phyloP scores from a whole-genome alignment of 1,140 invertebrate genomes.

The Gryon sp. region DNA sequence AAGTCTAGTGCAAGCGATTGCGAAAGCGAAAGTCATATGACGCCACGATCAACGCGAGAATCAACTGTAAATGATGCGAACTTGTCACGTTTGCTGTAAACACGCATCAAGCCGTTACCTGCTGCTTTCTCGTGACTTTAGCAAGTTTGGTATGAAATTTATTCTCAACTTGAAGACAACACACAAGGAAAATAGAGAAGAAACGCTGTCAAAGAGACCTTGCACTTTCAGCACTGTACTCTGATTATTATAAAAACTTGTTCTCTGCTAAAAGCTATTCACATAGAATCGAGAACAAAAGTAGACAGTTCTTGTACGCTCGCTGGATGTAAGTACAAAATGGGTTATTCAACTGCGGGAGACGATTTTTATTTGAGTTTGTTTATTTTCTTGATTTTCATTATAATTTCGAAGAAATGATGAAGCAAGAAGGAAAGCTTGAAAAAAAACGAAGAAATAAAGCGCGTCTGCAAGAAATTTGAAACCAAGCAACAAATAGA shows the following conservation, averaged over 20 bases:
- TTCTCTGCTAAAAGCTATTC: constrained; percentile 46
- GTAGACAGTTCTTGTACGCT: no score
- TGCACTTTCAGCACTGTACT: constrained; percentile 48
- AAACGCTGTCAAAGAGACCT: constrained; percentile 14
- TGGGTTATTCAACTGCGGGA: no score
- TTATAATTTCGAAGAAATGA: no score
- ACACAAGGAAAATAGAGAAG: constrained; percentile 19
- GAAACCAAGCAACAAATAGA: constrained; percentile 46
- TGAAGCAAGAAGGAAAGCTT: not conserved
- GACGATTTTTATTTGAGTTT: no score
- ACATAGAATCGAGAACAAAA: constrained; percentile 53
- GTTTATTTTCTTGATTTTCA: no score
- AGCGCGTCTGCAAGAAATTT: constrained; percentile 17
- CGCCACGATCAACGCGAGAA: constrained; percentile 13
- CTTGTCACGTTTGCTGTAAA: constrained; percentile 36
- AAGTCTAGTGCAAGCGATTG: constrained; percentile 24
- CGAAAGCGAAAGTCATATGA: constrained; percentile 54
- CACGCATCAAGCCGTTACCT: not conserved
- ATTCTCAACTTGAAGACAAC: not conserved
- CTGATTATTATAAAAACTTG: constrained; percentile 45
- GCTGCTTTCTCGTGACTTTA: constrained; percentile 28
- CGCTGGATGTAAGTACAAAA: no score
- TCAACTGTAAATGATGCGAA: constrained; percentile 39
- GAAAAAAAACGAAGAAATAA: constrained; percentile 1
- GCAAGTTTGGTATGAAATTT: constrained; percentile 56